Conservation (phyloP, 2,797 vertebrate species). For the Phrynocephalus forsythii region DNA sequence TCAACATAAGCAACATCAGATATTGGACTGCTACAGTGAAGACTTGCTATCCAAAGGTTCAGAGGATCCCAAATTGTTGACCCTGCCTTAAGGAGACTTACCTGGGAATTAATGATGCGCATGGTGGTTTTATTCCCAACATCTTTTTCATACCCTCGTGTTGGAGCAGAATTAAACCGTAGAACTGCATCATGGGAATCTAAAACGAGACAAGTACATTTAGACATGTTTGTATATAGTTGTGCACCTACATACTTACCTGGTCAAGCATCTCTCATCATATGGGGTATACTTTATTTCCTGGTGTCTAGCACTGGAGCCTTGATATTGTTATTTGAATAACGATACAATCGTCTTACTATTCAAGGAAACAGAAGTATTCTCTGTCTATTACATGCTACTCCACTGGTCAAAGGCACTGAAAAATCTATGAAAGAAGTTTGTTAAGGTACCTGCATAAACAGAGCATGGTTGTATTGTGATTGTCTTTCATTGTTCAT, state of each 20-base stretch:
- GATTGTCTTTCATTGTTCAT: too few relatives aligned
- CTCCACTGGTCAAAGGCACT: slow-evolving; percentile 32
- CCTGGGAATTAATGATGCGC: slow-evolving; percentile 98
- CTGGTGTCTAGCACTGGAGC: neutral
- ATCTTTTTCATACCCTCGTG: slow-evolving; percentile 91
- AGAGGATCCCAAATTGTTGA: too few relatives aligned
- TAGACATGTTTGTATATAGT: slow-evolving; percentile 43
- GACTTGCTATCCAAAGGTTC: neutral
- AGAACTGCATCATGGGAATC: slow-evolving; percentile 95
- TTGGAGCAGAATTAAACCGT: slow-evolving; percentile 96
- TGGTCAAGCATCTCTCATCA: neutral
- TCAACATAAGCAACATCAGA: neutral
- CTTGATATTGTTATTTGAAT: slow-evolving; percentile 27
- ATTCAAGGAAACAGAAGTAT: neutral
- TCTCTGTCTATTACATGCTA: slow-evolving; percentile 28
- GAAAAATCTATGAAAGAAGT: slow-evolving; percentile 12
- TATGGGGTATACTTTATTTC: neutral
- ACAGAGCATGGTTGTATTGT: slow-evolving; percentile 1
- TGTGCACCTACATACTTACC: neutral
- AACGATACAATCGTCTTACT: slow-evolving; percentile 6
- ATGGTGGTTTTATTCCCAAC: slow-evolving; percentile 97
- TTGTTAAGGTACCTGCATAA: slow-evolving; percentile 51
- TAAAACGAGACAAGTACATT: slow-evolving; percentile 73
- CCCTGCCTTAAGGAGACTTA: slow-evolving; percentile 68
- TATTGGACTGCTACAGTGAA: neutral